Base-by-base conservation (phyloP, 2,888 invertebrate genomes). In the Elegia similella region DNA sequence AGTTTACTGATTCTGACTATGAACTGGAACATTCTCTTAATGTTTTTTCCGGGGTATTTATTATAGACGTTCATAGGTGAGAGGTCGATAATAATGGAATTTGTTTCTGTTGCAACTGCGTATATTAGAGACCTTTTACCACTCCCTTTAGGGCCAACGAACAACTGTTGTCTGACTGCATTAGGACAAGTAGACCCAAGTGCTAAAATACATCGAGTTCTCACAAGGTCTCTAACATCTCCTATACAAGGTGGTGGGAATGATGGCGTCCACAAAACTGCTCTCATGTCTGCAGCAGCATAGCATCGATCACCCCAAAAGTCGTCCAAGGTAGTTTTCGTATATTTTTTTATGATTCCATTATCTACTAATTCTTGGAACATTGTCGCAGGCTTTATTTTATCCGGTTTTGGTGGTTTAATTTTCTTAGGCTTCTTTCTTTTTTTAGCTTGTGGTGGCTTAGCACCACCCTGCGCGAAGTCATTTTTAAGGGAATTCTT, bases 11-110 rank as follows among this genome's bases (percentile, higher is more conserved):
- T 94, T 91, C 94, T 96, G 50, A 92, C 92, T 0, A 97, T 86
- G 23, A 94, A 91, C 61, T 93, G 92, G 60, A 95, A 91, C 67
- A 97, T 88, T 80, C 92, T 93, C 68, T 94, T 94, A 57, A 94
- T 82, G 1, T 94, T 94, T 72, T 94, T 94, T 63, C 95, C 95
- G 0, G 93, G 91, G 76, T 95, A 96, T 81, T 95, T 95, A 50
- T 94, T 93, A 13, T 92, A 94, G 6, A 96, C 86, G 64, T 94
- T 94, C 47, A 92, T 83, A 0, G 96, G 95, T 0, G 95, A 95
- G 12, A 97, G 82, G 71, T 97, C 96, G 74, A 97, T 95, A 12
- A 97, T 79, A 44, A 95, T 94, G 5, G 96, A 94, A 53, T 95
- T 94, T 0, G 95, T 93, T 83, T 96, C 96, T 1, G 94, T 94